Evolutionary conservation across 2,113 vertebrate genomes (phyloP).

Genomic region (Esox niger): DNA sequence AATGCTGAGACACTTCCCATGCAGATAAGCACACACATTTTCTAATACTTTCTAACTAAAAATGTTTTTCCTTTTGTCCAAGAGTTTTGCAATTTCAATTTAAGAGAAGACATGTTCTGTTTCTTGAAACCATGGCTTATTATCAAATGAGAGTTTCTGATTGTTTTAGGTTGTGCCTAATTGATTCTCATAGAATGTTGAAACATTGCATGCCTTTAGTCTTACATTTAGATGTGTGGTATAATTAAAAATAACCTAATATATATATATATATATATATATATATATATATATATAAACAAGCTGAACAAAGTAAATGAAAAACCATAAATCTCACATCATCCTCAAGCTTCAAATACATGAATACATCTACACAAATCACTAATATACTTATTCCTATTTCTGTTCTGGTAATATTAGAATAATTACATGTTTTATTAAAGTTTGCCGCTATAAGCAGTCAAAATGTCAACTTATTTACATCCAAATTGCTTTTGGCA

Average conservation of each 20-base stretch:
- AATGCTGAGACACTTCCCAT: conserved; percentile 15
- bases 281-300: not conserved
- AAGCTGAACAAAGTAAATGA: not conserved
- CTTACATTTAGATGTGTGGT: not conserved
- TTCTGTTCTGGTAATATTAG: conserved; percentile 46
- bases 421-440: conserved; percentile 53
- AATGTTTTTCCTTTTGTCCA: not conserved
- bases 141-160: not conserved
- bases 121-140: conserved; percentile 3
- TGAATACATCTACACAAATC: not conserved
- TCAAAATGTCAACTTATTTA: conserved; percentile 55
- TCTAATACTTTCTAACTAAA: conserved; percentile 27
- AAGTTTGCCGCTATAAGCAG: conserved; percentile 38
- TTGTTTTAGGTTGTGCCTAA: too few species aligned
- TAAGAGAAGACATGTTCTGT: not conserved
- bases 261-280: not conserved
- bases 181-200: conserved; percentile 6
- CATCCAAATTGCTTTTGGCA: conserved; percentile 44
- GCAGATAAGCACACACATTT: conserved; percentile 35
- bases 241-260: not conserved
- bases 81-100: not conserved
- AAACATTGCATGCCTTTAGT: conserved; percentile 8
- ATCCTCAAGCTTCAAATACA: conserved; percentile 1
- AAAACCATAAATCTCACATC: conserved; percentile 5
- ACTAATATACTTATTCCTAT: conserved; percentile 29